These are phyloP conservation scores for Holothuria glaberrima DNA, from an alignment of 35 echinoderm and acorn worm genomes.

Conservation along the genomic window DNA sequence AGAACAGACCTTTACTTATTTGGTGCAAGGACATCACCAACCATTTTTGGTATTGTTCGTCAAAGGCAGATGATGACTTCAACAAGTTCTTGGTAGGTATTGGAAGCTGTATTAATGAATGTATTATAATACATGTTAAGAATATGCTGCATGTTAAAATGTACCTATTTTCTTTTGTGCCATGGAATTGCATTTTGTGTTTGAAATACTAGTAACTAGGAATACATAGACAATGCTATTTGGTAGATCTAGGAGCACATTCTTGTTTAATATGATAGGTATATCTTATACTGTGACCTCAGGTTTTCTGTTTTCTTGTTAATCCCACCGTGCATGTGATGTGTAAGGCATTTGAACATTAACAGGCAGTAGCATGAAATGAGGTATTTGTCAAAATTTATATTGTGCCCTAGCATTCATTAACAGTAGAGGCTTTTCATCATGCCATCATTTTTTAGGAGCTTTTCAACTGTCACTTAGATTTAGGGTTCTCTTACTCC, in stretches of 20 bases:
- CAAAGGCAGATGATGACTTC: no score
- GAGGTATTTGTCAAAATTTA: no score
- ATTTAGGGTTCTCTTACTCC: not conserved
- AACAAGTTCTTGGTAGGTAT: not conserved
- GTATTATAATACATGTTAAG: not conserved
- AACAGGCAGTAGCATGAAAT: no score
- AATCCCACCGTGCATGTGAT: no score
- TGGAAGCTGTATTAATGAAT: not conserved
- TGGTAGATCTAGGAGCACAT: not conserved
- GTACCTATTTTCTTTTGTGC: not conserved
- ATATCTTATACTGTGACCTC: not conserved
- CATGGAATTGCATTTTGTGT: not conserved
- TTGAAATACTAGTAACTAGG: not conserved
- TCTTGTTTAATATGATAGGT: not conserved
- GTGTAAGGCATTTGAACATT: no score
- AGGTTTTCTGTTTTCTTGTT: not conserved
- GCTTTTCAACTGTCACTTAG: not conserved
- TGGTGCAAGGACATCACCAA: constrained; percentile 27
- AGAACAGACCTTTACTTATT: not conserved
- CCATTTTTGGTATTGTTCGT: constrained; percentile 47
- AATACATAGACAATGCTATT: not conserved
- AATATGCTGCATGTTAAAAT: not conserved
- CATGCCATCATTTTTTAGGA: no score
- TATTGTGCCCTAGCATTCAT: no score
- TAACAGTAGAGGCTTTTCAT: no score